Percentiles rank a stretch among this genome's conserved stretches.
These are phyloP conservation scores for Drosophila ambigua DNA, from an alignment of 1,140 invertebrate genomes.

Conservation along the genomic window DNA sequence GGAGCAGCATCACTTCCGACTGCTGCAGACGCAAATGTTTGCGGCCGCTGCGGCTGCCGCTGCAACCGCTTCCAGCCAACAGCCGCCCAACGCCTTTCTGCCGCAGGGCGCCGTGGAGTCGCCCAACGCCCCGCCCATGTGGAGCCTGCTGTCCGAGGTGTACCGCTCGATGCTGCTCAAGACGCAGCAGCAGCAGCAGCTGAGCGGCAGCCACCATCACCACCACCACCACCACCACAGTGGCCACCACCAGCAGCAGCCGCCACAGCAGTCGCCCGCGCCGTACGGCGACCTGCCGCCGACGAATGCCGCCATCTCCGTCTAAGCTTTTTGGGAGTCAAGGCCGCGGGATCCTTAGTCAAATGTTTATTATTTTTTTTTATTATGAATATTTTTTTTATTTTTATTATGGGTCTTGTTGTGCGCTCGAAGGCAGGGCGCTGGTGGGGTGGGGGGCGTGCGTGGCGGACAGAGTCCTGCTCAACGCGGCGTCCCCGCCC, in stretches of 20 bases:
- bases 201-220: conserved; percentile 23
- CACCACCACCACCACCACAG: conserved; percentile 23
- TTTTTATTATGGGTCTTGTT: neutral
- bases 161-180: conserved; percentile 79
- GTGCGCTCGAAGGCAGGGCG: neutral
- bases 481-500: neutral
- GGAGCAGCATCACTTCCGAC: conserved; percentile 65
- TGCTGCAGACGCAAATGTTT: conserved; percentile 80
- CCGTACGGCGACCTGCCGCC: conserved; percentile 37
- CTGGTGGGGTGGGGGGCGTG: neutral
- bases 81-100: conserved; percentile 20
- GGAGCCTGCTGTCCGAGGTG: conserved; percentile 79
- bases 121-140: conserved; percentile 64
- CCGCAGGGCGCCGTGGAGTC: conserved; percentile 22
- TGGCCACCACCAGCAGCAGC: conserved; percentile 36
- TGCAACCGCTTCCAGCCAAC: conserved; percentile 20
- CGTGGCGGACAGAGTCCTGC: conserved; percentile 8
- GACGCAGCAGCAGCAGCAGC: conserved; percentile 45
- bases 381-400: neutral
- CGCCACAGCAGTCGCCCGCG: conserved; percentile 41
- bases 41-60: conserved; percentile 76
- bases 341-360: conserved; percentile 30
- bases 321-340: conserved; percentile 38
- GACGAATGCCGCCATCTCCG: conserved; percentile 74
- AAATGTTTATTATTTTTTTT: conserved; percentile 24